Evolutionary conservation across 2,113 vertebrate species (phyloP).

Genomic region (Coracopsis vasa): DNA sequence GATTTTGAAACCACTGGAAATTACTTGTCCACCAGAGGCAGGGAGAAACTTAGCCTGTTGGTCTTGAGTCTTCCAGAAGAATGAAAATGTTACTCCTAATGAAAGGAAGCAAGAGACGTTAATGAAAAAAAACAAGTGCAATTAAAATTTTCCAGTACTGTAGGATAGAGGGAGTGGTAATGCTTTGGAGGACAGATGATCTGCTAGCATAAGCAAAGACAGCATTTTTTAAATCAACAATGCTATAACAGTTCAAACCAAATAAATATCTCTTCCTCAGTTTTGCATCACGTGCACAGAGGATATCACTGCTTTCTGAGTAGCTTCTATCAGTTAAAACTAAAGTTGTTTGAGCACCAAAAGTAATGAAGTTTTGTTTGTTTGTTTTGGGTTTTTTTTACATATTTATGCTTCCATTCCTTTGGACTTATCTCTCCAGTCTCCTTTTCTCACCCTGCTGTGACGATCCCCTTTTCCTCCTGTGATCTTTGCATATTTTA

Average conservation of each 20-base stretch:
- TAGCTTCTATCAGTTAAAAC: not conserved
- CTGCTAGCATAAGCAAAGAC: not conserved
- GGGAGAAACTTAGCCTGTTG: constrained; percentile 53
- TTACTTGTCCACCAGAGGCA: constrained; percentile 85
- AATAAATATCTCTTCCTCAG: not conserved
- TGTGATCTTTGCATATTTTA: not conserved
- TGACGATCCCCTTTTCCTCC: not conserved
- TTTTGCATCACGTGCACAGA: not conserved
- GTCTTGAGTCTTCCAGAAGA: constrained; percentile 92
- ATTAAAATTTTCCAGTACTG: not conserved
- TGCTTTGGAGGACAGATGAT: not conserved
- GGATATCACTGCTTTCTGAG: not conserved
- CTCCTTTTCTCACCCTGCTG: not conserved
- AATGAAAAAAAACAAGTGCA: not conserved
- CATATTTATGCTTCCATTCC: not conserved
- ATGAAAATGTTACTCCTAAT: constrained; percentile 94
- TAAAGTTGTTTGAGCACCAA: not conserved
- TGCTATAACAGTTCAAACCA: not conserved
- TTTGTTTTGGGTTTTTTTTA: not conserved
- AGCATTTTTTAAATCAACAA: not conserved
- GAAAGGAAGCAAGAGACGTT: not conserved
- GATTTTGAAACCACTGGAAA: constrained; percentile 92
- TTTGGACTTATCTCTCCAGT: not conserved
- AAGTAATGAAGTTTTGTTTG: not conserved
- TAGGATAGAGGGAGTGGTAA: not conserved